Conservation (phyloP, 2,113 vertebrate species). For the Sciurus niger region DNA sequence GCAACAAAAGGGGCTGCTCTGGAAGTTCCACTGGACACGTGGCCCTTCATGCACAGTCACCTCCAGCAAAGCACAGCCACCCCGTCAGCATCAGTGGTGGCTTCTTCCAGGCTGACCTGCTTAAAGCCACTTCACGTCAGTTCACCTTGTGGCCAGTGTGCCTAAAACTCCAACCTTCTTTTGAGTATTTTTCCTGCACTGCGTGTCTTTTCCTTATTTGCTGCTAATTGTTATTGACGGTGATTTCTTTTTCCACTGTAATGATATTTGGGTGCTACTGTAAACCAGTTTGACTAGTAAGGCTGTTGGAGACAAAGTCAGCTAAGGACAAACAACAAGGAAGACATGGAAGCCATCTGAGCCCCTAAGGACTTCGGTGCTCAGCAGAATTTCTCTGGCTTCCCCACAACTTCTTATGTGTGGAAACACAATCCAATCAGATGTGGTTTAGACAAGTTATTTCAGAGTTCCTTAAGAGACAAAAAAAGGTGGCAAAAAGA, state of each 20-base stretch:
- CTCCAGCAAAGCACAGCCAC: neutral
- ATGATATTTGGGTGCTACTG: neutral
- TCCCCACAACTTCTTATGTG: neutral
- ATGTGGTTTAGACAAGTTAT: neutral
- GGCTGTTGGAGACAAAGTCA: conserved; percentile 19
- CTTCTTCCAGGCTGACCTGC: neutral
- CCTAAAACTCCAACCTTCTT: neutral
- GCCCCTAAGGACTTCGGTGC: neutral
- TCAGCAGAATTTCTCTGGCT: neutral
- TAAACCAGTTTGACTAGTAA: neutral
- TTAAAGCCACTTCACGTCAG: neutral
- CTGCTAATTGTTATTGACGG: too few relatives aligned
- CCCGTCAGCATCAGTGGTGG: neutral
- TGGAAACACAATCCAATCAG: neutral
- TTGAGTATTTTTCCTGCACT: too few relatives aligned
- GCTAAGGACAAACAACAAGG: neutral
- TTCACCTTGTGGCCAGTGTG: neutral
- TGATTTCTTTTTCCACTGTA: neutral
- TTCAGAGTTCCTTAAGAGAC: neutral
- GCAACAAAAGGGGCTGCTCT: neutral
- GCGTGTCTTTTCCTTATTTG: too few relatives aligned
- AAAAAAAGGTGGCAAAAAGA: neutral
- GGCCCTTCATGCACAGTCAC: neutral
- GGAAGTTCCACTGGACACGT: too few relatives aligned
- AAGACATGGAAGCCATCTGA: too few relatives aligned